Evolutionary conservation across 2,888 invertebrate genomes (phyloP), one percentile per base, ranked within the genome.

Genomic region (Diogma glabrata): DNA sequence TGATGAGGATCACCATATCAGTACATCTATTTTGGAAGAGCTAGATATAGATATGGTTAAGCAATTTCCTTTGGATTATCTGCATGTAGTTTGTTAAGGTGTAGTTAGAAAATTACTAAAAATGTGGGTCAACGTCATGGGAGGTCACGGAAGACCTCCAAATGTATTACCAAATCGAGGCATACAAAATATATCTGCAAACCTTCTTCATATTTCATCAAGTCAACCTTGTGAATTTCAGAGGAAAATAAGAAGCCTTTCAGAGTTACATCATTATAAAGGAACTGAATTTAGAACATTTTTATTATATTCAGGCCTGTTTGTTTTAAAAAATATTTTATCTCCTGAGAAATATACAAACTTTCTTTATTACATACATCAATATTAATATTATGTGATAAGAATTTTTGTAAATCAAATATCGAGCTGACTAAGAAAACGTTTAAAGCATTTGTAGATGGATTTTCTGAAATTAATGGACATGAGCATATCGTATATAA

Each of bases 221-320:
- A 14, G 5, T n/a, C 33, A 33, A 33, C 33, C 33, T 33, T 33
- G 33, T 33, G 33, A 33, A 10, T 33, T 33, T 33, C 33, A 33
- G 33, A 33, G 33, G 9, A 33, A 33, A 33, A 33, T 33, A n/a
- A 12, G 33, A 14, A 14, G n/a, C 14, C 33, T 33, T 33, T 33
- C 33, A 7, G 33, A 33, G 12, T 33, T 33, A 4, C 33, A 33
- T 14, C 14, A n/a, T 33, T 33, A 33, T 33, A 33, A 33, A 33
- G 33, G 33, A 33, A n/a, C 33, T 33, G 33, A 33, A 33, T 33
- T 33, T 33, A 33, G 33, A 33, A 33, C 33, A 33, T 33, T 33
- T 33, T 33, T 4, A 14, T 33, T n/a, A n/a, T n/a, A n/a, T n/a
- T n/a, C n/a, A n/a, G n/a, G n/a, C n/a, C n/a, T n/a, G n/a, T n/a